Evolutionary conservation across 2,797 vertebrate species (phyloP), one percentile per base, ranked within the genome.

Genomic region (Phataginus tricuspis): DNA sequence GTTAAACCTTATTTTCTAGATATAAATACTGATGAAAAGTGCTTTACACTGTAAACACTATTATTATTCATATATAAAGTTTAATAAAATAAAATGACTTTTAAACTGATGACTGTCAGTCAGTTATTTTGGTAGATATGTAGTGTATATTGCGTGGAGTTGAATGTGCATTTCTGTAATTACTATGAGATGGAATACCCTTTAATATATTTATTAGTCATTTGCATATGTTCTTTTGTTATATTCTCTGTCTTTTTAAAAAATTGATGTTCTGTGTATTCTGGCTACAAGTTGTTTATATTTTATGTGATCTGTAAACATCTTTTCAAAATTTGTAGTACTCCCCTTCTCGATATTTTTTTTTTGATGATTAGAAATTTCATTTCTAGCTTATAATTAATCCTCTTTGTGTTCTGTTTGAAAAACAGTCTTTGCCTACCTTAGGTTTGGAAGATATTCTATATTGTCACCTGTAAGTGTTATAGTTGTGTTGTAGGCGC

Each of bases 351-450:
- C 19, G 75, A n/a, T 82, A 16, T 7, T 91, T 51, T 49, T 79
- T 45, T 91, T 89, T 90, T 68, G 5, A 69, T 79, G 6, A 83
- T n/a, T 55, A 74, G 53, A 90, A 92, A 72, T 91, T 34, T 87
- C 0, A 34, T 29, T 84, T 91, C 84, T 82, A 10, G 7, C 71
- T 94, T 79, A 14, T 57, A 12, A 51, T 71, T 95, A 25, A 61
- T 84, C 0, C 7, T 55, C 1, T 85, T 45, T 42, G n/a, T 55
- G 4, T 12, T 77, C 7, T 80, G 25, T 61, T 92, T 92, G 53
- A 57, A 85, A 79, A 64, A 72, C 15, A 39, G 55, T 69, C 29
- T 61, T 89, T 86, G 15, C 7, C 42, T 88, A 49, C 15, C 7
- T 15, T 68, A 37, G n/a, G 12, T 64, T 86, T 85, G 16, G n/a